Evolutionary conservation across 2,113 vertebrate genomes (phyloP).

Genomic region (Edolisoma coerulescens): DNA sequence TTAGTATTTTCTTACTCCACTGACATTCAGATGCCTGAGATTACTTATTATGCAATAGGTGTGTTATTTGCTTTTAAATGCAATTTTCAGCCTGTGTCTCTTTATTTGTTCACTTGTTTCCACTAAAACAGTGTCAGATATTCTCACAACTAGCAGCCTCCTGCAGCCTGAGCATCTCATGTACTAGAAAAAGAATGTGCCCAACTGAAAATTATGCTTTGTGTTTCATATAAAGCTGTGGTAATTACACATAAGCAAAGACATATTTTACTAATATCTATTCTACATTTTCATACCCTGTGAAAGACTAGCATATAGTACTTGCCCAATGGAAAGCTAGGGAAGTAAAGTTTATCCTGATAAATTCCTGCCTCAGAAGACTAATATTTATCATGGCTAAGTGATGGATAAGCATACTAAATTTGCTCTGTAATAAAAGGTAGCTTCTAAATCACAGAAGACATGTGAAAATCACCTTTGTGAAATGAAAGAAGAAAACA

Average conservation of each 20-base stretch:
- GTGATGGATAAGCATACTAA: background rate
- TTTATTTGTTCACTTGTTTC: background rate
- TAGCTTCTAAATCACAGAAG: background rate
- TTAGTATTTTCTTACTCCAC: background rate
- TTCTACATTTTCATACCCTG: background rate
- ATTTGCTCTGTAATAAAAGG: background rate
- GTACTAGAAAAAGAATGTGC: background rate
- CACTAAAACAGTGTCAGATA: background rate
- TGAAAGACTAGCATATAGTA: background rate
- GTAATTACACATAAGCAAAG: background rate
- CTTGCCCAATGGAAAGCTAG: background rate
- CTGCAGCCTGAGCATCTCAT: background rate
- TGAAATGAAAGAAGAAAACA: constrained; percentile 9
- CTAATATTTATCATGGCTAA: background rate
- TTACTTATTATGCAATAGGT: background rate
- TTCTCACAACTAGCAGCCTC: background rate
- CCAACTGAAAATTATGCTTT: background rate
- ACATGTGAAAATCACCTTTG: background rate
- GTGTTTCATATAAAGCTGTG: background rate
- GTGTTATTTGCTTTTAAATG: background rate
- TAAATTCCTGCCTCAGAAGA: background rate
- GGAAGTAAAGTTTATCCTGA: background rate
- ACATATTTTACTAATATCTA: background rate
- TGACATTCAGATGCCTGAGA: background rate
- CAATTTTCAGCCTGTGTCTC: background rate